Base-by-base conservation (phyloP, 92 coral and sea anemone genomes). In the Epizoanthus fatuus region DNA sequence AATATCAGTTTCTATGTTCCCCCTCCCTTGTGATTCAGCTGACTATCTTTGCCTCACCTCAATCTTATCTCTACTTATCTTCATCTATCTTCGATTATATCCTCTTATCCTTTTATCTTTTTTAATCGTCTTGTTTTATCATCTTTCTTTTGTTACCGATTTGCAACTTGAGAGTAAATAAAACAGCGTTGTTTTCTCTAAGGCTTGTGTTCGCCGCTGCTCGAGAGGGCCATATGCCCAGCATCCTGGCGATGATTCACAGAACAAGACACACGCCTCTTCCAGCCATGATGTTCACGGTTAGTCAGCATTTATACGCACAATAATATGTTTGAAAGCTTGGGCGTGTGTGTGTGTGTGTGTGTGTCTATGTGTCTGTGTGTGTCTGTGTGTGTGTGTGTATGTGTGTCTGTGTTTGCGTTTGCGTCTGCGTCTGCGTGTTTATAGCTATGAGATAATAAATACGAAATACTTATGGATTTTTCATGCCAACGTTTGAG, bases 191-290 rank as follows among this genome's bases (percentile, higher is more conserved):
- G 39, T 4, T 56, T 20, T 52, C 22, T 68, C 37, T 39, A 52
- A 96, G 98, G 83, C 58, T 96, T 35, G 95, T 95, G 52, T 96
- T 90, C 75, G 98, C 94, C 8, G 93, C 99, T 17, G 98, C 98
- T 3, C 94, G 93, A 14, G 96, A 95, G 79, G 98, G 98, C 2
- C 98, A 96, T 70, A 89, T 96, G n/a, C 99, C 99, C 7, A 89
- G 88, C 64, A 91, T 94, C 82, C 87, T 96, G 39, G 97, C 98
- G 29, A 95, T 95, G 98, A 87, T 96, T 62, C 98, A 96, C 84
- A 93, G 92, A 63, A 89, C 90, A 37, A 92, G 96, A 63, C 92
- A 87, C 60, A 96, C 98, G 0, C 99, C 99, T 4, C 76, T 95
- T 9, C 97, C 98, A 17, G 99, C 97, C 81, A 86, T 96, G 80